A percentile compares a stretch with the other conserved stretches of the same genome.
Conservation (phyloP, 2,888 invertebrate genomes). For the Coecobrya sp. region DNA sequence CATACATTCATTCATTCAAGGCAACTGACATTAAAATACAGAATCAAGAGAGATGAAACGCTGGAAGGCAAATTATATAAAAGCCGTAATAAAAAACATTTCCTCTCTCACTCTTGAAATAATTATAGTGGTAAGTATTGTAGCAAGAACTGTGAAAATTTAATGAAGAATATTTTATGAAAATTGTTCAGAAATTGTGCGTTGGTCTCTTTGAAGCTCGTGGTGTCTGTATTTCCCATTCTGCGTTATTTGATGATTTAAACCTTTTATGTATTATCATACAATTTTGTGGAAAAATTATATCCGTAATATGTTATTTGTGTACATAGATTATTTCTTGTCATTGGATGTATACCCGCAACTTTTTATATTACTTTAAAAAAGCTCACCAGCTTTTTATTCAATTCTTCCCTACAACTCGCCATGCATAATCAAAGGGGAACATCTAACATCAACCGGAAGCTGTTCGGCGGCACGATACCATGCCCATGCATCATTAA, state of each 20-base stretch:
- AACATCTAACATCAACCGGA: constrained; percentile 72
- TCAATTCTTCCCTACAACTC: constrained; percentile 1
- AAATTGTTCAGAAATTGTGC: background rate
- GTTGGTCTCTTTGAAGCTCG: background rate
- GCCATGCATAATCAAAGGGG: constrained; percentile 66
- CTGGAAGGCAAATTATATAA: constrained; percentile 50
- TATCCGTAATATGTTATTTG: background rate
- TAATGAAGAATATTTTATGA: background rate
- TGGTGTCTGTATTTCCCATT: background rate
- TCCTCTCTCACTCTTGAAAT: constrained; percentile 57
- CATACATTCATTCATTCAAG: background rate
- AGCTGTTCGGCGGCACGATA: constrained; percentile 70
- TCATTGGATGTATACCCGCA: background rate
- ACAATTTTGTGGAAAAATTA: background rate
- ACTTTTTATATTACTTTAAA: background rate
- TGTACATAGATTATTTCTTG: background rate
- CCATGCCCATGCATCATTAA: constrained; percentile 73
- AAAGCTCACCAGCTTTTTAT: constrained; percentile 16
- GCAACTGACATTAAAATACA: constrained; percentile 16
- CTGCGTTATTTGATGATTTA: background rate
- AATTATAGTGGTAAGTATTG: background rate
- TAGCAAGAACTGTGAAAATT: too few species aligned
- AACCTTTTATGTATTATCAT: background rate
- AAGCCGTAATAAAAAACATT: constrained; percentile 50
- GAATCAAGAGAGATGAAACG: constrained; percentile 26